Conservation (phyloP, 2,113 vertebrate genomes). For the Prochilodus magdalenae region DNA sequence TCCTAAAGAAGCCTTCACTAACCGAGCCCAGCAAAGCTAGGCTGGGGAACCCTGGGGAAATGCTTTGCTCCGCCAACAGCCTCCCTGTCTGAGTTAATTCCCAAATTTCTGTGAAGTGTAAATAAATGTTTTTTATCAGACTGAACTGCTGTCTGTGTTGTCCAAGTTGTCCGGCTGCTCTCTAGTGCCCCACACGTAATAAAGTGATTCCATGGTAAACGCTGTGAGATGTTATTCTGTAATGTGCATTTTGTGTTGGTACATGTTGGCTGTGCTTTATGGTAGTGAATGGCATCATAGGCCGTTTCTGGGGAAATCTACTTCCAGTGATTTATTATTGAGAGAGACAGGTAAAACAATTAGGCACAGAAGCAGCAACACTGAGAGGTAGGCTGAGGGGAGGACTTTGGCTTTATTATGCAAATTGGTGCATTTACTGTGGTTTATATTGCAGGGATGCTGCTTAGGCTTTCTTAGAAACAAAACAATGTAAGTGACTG, state of each 20-base stretch:
- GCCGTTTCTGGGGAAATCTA: background rate
- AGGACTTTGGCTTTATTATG: constrained; percentile 3
- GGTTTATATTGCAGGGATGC: background rate
- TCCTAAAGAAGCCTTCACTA: too few species aligned
- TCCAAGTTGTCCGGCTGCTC: too few species aligned
- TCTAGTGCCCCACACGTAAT: too few species aligned
- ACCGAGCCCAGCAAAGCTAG: too few species aligned
- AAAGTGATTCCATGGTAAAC: background rate
- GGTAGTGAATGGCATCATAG: background rate
- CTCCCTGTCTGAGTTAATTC: too few species aligned
- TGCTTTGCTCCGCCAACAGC: too few species aligned
- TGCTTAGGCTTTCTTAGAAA: background rate
- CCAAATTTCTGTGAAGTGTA: too few species aligned
- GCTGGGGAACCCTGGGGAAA: too few species aligned
- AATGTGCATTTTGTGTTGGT: background rate
- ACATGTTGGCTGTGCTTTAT: background rate
- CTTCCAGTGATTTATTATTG: background rate
- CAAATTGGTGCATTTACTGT: background rate
- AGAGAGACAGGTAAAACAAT: background rate
- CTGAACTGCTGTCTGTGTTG: too few species aligned
- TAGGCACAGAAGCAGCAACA: background rate
- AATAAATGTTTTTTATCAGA: too few species aligned
- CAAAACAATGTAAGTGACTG: background rate
- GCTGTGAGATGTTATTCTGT: background rate
- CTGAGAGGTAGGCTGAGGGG: background rate